Conservation (phyloP, 2,797 vertebrate genomes). For the Notamacropus eugenii region DNA sequence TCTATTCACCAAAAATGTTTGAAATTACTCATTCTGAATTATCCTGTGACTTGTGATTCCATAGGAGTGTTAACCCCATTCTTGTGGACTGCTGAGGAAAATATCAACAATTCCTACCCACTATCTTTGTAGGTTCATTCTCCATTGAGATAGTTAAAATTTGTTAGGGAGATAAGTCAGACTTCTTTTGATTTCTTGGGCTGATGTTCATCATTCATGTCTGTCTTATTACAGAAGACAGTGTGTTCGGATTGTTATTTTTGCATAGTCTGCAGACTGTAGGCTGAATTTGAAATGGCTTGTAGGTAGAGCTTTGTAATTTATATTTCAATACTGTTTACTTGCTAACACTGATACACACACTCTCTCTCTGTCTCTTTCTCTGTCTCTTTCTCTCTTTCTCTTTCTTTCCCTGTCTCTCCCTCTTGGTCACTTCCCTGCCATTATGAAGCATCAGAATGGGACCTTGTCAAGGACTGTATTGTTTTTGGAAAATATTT, state of each 20-base stretch:
- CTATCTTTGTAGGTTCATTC: slow-evolving; percentile 7
- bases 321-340: neutral
- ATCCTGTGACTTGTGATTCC: neutral
- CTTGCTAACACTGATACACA: neutral
- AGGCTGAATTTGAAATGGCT: slow-evolving; percentile 9
- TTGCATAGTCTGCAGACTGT: slow-evolving; percentile 26
- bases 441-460: too few relatives aligned
- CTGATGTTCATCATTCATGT: slow-evolving; percentile 7
- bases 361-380: neutral
- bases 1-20: neutral
- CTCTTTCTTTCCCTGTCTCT: too few relatives aligned
- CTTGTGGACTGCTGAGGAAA: neutral
- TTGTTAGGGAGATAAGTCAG: neutral
- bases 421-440: neutral
- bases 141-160: neutral
- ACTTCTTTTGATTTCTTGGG: slow-evolving; percentile 42
- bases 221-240: neutral
- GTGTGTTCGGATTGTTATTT: slow-evolving; percentile 2
- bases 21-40: neutral
- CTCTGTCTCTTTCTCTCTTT: accelerated
- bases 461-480: neutral
- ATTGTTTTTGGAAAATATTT: neutral
- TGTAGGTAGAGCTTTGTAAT: slow-evolving; percentile 3
- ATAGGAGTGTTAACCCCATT: neutral
- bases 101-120: slow-evolving; percentile 4